Base-by-base conservation (phyloP, 2,888 invertebrate genomes). In the Aromia moschata region DNA sequence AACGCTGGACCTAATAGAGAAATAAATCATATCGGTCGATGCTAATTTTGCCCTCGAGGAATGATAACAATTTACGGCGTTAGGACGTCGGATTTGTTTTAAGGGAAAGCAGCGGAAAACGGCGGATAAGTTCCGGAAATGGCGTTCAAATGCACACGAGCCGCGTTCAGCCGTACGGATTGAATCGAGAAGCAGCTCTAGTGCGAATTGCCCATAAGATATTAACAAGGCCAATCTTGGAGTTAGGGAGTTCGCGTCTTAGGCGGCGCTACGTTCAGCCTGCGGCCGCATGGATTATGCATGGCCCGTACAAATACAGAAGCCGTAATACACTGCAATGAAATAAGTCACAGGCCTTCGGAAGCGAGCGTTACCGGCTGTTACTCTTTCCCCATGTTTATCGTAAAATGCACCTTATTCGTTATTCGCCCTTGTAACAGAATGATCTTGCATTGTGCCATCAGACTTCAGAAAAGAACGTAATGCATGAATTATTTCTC, bases 201-300 rank as follows among this genome's bases (percentile, higher is more conserved):
- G 71, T 68, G 75, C 73, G 77, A 77, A 77, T 77, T 76, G 76
- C 70, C 73, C 74, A 78, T 78, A 75, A 76, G 73, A 77, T 77
- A 78, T 78, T 78, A 75, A 78, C 72, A 74, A 71, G 70, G 66
- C 70, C 74, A 76, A 75, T 76, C 72, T 73, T 64, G 64, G 58
- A 59, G 60, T 65, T 58, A 56, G 62, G 53, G 56, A 58, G 56
- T 55, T 63, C 62, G 55, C 60, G 62, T 62, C 62, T 62, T 64
- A 64, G 69, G 61, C 63, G 67, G 62, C 69, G 64, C 60, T 60
- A 59, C 56, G 60, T 60, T 65, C 63, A 58, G 71, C 65, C 62
- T 69, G 68, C 69, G 69, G 70, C 67, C 45, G 54, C 62, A 68
- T 63, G 63, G 66, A 69, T 68, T 62, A 65, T 65, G 57, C 56